A percentile compares a stretch with the other conserved stretches of the same genome.
These are phyloP conservation scores for Oncorhynchus nerka DNA, from an alignment of 2,113 vertebrate species.

Conservation along the genomic window DNA sequence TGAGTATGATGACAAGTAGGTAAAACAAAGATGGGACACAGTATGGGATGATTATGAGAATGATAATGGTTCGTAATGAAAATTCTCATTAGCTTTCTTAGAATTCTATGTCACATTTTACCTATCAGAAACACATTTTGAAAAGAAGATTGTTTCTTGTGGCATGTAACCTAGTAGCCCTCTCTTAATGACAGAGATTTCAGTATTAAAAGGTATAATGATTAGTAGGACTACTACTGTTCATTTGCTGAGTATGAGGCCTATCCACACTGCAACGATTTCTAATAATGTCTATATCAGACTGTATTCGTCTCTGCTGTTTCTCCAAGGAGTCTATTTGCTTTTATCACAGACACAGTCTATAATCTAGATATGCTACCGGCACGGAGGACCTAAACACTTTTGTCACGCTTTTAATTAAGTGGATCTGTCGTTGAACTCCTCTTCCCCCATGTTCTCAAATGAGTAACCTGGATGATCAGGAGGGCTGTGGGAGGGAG, in stretches of 20 bases:
- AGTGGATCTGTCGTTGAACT: constrained; percentile 1
- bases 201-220: background rate
- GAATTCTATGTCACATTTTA: background rate
- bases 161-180: background rate
- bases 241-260: background rate
- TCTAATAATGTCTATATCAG: background rate
- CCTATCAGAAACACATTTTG: background rate
- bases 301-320: background rate
- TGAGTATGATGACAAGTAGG: constrained; percentile 9
- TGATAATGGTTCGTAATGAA: constrained; percentile 34
- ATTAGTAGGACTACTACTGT: background rate
- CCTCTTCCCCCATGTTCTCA: constrained; percentile 34
- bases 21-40: constrained; percentile 14
- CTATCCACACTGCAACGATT: background rate
- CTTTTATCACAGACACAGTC: background rate
- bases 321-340: background rate
- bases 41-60: background rate
- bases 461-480: no score
- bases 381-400: background rate
- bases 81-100: background rate
- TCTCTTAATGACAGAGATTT: background rate
- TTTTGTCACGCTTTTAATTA: constrained; percentile 32
- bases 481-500: no score
- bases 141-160: constrained; percentile 5
- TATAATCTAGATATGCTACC: constrained; percentile 10